Evolutionary conservation across 1,140 invertebrate species (phyloP), one percentile per base, ranked within the genome.

Genomic region (Gonioctena quinquepunctata): DNA sequence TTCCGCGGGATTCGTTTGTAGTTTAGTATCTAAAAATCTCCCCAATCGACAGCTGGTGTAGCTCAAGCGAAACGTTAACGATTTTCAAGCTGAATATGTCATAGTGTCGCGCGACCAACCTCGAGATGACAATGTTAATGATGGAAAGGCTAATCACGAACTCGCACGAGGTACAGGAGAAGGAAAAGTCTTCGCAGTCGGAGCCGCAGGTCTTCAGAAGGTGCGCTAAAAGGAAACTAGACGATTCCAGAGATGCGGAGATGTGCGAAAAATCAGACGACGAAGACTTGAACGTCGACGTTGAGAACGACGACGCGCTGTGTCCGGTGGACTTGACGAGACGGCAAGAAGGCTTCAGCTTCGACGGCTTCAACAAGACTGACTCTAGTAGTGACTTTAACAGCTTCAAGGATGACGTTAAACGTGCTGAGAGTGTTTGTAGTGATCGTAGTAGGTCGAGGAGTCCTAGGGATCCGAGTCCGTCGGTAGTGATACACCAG

Each of bases 91-190:
- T 74, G 63, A 68, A 25, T 49, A 72, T 70, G 73, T 50, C 71
- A 69, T 71, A 73, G 68, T 66, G 72, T 54, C 64, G 50, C 25
- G 22, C 59, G 60, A 33, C 19, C 11, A 3, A 68, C 78, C 7
- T 80, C 33, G 33, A 16, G 76, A 85, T 85, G 84, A 85, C 84
- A 79, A 85, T 85, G 84, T 77, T 85, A 77, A 85, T 83, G 82
- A 85, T 85, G 82, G 83, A 84, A 76, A 77, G 83, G 66, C 75
- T 82, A 49, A 77, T 78, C 22, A 79, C 83, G 70, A 74, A 78
- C n/a, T 69, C 74, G 59, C 79, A 77, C 27, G 75, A 82, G 52
- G 57, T 70, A 2, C 50, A 56, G n/a, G 75, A 75, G 16, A 70
- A 72, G n/a, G 64, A 73, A 11, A 61, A 59, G 0, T 70, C 59